Evolutionary conservation across 1,140 invertebrate genomes (phyloP), one percentile per base, ranked within the genome.

Genomic region (Periplaneta americana): DNA sequence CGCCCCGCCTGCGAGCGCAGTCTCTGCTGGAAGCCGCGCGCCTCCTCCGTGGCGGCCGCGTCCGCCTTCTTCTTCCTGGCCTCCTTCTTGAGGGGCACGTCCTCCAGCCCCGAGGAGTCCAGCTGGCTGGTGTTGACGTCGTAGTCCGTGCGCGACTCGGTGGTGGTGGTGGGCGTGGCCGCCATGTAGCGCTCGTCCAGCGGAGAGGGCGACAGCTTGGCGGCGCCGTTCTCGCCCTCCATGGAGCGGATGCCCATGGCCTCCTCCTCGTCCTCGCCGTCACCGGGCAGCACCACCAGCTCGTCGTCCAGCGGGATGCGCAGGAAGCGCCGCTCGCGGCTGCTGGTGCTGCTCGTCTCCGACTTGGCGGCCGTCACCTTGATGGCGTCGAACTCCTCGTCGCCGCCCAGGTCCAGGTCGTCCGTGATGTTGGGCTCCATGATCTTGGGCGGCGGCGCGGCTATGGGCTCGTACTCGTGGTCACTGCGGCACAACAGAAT

Each of bases 381-480:
- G 57, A 77, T 13, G 75, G 36, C 28, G 37, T 78, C 80, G 10
- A 35, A 57, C 74, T 83, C 81, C 31, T 75, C 79, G 36, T 76
- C 78, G 48, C 66, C 15, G 18, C 35, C 35, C 18, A 74, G 82
- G 39, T 79, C 76, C 57, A 78, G 39, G 33, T 79, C 80, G 81
- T 80, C 32, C 80, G 82, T 33, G 75, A 32, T 35, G 37, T 77
- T 39, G 33, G 74, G 34, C 75, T 34, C 48, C 34, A 17, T 33
- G 78, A 31, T 57, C 81, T 83, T 83, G 82, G 85, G 84, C 78
- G 85, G 84, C 79, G 85, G 84, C 75, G 82, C 37, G 36, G 85
- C 82, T 85, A 96, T 93, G 83, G 95, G 94, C 90, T 96, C 95
- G 89, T 96, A 97, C 87, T 96, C 94, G 91, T 97, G 95, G 91